These are phyloP conservation scores for Periplaneta americana DNA, from an alignment of 1,140 invertebrate genomes.

Conservation along the genomic window DNA sequence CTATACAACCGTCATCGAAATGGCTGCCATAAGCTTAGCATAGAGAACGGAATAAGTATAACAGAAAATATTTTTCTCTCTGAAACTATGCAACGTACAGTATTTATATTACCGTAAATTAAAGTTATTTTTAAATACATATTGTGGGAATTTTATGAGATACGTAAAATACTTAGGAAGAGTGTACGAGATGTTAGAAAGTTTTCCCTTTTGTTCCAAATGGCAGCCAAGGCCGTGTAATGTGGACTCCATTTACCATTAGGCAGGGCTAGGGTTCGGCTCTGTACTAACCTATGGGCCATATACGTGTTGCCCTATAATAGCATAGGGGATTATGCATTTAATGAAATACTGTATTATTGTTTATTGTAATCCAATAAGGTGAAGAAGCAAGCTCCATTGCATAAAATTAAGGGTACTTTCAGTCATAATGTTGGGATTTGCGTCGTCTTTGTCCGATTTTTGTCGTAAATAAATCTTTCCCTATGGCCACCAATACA, in stretches of 20 bases:
- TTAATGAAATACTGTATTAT: neutral
- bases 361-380: neutral
- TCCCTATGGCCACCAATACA: neutral
- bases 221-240: conserved; percentile 15
- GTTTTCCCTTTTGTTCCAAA: conserved; percentile 3
- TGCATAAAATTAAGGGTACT: conserved; percentile 13
- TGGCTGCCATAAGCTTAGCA: conserved; percentile 35
- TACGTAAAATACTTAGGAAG: neutral
- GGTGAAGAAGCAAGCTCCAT: neutral
- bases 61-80: conserved; percentile 1
- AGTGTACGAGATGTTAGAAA: neutral
- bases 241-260: conserved; percentile 13
- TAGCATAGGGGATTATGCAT: neutral
- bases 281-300: neutral
- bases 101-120: neutral
- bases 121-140: neutral
- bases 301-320: neutral
- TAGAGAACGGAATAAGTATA: conserved; percentile 12
- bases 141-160: neutral
- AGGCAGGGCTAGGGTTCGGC: neutral
- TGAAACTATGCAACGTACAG: neutral
- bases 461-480: conserved; percentile 7
- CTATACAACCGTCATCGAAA: conserved; percentile 37
- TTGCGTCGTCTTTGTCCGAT: conserved; percentile 20
- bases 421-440: conserved; percentile 21